phyloP scores from a whole-genome alignment of 2,888 invertebrate species.

The Amblyjoppa proteus region DNA sequence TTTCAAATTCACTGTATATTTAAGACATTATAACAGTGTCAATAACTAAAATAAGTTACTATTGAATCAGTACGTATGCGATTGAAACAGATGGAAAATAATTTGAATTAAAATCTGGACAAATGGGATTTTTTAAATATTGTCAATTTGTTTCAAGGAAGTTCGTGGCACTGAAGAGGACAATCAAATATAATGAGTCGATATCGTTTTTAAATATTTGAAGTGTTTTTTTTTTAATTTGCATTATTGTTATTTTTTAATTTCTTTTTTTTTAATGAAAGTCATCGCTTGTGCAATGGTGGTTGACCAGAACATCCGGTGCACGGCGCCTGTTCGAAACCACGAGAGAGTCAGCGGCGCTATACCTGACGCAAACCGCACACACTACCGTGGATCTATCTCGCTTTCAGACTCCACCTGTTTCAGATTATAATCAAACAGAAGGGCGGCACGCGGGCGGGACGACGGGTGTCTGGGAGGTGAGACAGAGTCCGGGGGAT shows the following conservation, averaged over 20 bases:
- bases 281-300: not conserved
- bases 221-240: not conserved
- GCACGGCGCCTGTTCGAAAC: slow-evolving; percentile 48
- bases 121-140: not conserved
- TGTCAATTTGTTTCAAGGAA: no score
- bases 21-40: not conserved
- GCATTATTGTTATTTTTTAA: not conserved
- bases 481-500: slow-evolving; percentile 16
- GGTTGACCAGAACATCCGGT: slow-evolving; percentile 16
- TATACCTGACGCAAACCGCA: slow-evolving; percentile 57
- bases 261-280: slow-evolving; percentile 26
- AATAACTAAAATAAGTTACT: not conserved
- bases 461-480: not conserved
- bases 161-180: no score
- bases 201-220: not conserved
- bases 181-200: no score
- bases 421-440: slow-evolving; percentile 58
- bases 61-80: not conserved
- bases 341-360: slow-evolving; percentile 45
- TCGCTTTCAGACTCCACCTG: slow-evolving; percentile 54
- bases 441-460: slow-evolving; percentile 14
- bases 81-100: not conserved
- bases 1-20: not conserved
- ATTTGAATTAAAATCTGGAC: no score
- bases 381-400: slow-evolving; percentile 47